phyloP scores from a whole-genome alignment of 2,797 vertebrate genomes.

The Mus minutoides region DNA sequence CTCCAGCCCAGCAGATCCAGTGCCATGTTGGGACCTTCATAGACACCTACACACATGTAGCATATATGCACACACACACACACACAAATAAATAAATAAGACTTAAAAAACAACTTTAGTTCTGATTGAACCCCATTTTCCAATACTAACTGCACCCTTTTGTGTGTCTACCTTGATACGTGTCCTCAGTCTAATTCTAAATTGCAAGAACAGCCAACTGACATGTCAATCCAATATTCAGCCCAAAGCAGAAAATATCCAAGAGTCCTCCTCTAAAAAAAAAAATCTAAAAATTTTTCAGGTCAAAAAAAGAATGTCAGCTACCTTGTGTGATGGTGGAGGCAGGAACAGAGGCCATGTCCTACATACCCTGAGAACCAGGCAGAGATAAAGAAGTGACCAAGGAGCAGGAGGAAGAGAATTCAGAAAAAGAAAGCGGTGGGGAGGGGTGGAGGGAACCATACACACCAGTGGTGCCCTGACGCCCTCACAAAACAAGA shows the following conservation, averaged over 20 bases:
- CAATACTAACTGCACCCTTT: not conserved
- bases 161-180: not conserved
- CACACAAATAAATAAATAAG: not conserved
- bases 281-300: not conserved
- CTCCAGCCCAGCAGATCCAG: not conserved
- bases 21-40: not conserved
- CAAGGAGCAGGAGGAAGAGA: slow-evolving; percentile 38
- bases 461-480: slow-evolving; percentile 50
- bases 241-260: not conserved
- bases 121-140: slow-evolving; percentile 40
- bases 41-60: not conserved
- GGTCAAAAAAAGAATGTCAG: not conserved
- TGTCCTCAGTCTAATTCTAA: slow-evolving; percentile 27
- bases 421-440: not conserved
- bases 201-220: not conserved
- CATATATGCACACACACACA: not conserved
- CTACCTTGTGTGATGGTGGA: not conserved
- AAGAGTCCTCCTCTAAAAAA: not conserved
- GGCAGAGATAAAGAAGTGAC: not conserved
- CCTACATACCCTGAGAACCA: not conserved
- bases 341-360: not conserved
- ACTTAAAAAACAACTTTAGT: not conserved
- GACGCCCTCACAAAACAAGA: slow-evolving; percentile 60
- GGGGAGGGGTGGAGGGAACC: not conserved
- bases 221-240: not conserved